Percentiles rank a stretch among this genome's conserved stretches.
Conservation (phyloP, 2,113 vertebrate genomes). For the Nycticorax nycticorax region DNA sequence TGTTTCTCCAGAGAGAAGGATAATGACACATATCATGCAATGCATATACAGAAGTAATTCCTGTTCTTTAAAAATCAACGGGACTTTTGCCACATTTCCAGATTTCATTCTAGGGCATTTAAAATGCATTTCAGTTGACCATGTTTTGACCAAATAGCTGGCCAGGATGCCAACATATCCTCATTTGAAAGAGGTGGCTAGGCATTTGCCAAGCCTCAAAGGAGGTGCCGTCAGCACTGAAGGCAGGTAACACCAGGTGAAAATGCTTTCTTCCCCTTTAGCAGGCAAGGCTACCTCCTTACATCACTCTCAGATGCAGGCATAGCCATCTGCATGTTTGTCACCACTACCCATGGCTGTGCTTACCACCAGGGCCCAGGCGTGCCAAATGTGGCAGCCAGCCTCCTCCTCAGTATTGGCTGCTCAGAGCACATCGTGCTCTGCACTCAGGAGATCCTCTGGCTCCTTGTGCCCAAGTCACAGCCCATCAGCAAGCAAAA, state of each 20-base stretch:
- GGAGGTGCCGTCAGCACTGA: accelerated
- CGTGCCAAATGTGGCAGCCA: not conserved
- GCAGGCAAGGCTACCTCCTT: not conserved
- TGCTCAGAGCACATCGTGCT: not conserved
- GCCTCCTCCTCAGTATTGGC: not conserved
- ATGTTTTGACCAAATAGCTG: not conserved
- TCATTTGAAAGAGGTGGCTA: not conserved
- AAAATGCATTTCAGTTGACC: not conserved
- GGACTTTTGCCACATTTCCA: not conserved
- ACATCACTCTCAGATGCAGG: not conserved
- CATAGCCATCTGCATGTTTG: not conserved
- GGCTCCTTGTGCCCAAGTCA: not conserved
- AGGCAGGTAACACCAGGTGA: not conserved
- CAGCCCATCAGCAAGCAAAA: not conserved
- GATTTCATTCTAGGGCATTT: not conserved
- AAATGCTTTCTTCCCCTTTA: not conserved
- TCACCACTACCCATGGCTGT: accelerated
- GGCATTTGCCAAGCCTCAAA: not conserved
- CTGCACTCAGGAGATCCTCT: not conserved
- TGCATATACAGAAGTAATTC: not conserved
- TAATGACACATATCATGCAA: not conserved
- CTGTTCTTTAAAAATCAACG: not conserved
- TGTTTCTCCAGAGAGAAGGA: not conserved
- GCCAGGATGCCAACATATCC: not conserved
- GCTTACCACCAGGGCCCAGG: no score